Conservation (phyloP, 2,888 invertebrate species). For the Perizoma flavofasciatum region DNA sequence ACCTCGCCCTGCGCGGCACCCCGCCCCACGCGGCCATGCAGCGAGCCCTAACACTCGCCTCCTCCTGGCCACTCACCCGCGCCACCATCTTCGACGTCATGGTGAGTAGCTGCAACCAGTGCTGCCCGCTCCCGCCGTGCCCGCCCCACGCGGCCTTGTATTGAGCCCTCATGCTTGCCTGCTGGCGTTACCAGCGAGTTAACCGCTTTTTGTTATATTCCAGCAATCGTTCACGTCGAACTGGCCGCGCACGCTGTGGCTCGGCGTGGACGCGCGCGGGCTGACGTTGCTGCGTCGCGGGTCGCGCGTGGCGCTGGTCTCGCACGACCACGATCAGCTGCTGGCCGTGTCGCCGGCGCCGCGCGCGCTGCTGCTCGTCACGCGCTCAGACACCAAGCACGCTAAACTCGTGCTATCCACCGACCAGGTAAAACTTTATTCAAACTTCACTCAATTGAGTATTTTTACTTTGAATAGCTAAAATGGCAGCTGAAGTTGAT, state of each 20-base stretch:
- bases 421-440: slow-evolving; percentile 86
- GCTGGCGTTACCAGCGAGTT: neutral
- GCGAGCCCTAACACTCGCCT: slow-evolving; percentile 95
- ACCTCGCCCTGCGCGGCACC: slow-evolving; percentile 95
- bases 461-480: too few species aligned
- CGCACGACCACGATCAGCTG: slow-evolving; percentile 95
- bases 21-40: slow-evolving; percentile 94
- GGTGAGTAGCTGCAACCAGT: slow-evolving; percentile 76
- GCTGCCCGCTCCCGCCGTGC: too few species aligned
- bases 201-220: neutral
- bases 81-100: slow-evolving; percentile 98
- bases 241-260: slow-evolving; percentile 96
- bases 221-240: slow-evolving; percentile 98
- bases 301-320: slow-evolving; percentile 94
- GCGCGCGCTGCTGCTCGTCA: slow-evolving; percentile 96
- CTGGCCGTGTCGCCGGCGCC: slow-evolving; percentile 96
- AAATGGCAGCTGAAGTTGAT: too few species aligned
- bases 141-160: too few species aligned
- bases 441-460: neutral
- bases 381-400: slow-evolving; percentile 94
- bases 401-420: slow-evolving; percentile 97
- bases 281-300: slow-evolving; percentile 95
- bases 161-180: too few species aligned
- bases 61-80: slow-evolving; percentile 96
- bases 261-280: slow-evolving; percentile 96